Base-by-base conservation (phyloP, 92 coral and sea anemone species). In the Epizoanthus ramosus region DNA sequence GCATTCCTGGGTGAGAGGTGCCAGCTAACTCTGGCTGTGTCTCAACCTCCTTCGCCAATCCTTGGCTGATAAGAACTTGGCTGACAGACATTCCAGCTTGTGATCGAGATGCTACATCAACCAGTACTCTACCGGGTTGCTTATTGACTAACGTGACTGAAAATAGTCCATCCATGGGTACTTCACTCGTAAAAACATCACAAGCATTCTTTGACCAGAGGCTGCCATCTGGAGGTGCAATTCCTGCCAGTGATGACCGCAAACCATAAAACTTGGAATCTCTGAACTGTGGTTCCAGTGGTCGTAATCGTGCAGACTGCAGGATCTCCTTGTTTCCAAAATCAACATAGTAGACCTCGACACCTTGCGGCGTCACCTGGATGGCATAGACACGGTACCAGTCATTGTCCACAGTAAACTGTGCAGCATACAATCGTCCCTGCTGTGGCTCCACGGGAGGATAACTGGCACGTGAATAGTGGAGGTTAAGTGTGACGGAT, bases 181-280 rank as follows among this genome's bases (percentile, higher is more conserved):
- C 85, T 4, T 75, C 86, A 22, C 68, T 45, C 60, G 64, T 80
- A 61, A 96, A 89, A 47, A 86, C 6, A 28, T 79, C 89, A 60
- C 74, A 84, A n/a, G 98, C 96, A 21, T 92, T 81, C 25, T 71
- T 73, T 15, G 87, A 16, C 97, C 98, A 92, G 35, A 76, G 79
- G 31, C 83, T 80, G 39, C 91, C 84, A 6, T 90, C 87, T 1
- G 58, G 41, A 71, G 90, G 88, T 10, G 80, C 59, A 14, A 92
- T 63, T 45, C 92, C 84, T 8, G 87, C 97, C 63, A 91, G 68
- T 13, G 87, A 50, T 52, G 87, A 88, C 31, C 25, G 80, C 25
- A 91, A 50, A 19, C 89, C 92, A 54, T 68, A 56, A 54, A 77
- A 81, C 10, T 80, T 91, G 23, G 81, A n/a, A 1, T 50, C 35